Evolutionary conservation across 2,888 invertebrate genomes (phyloP).

Genomic region (Steromphala cineraria): DNA sequence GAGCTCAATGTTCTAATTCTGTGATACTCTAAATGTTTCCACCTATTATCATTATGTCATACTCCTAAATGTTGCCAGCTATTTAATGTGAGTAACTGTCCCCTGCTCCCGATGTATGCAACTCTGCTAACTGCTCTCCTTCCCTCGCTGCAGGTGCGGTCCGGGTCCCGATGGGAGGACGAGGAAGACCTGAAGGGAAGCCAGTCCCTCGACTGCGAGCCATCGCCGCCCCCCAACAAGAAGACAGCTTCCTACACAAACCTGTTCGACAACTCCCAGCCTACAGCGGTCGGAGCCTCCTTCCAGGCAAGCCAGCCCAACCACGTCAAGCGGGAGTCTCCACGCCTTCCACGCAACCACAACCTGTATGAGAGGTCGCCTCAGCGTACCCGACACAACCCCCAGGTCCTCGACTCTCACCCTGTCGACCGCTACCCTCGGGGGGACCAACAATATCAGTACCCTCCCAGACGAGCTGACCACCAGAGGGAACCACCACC

Average conservation of each 20-base stretch:
- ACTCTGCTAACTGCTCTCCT: neutral
- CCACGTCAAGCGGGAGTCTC: conserved; percentile 28
- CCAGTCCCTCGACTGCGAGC: conserved; percentile 56
- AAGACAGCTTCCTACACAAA: conserved; percentile 68
- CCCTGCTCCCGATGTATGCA: too few species aligned
- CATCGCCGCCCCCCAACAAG: conserved; percentile 52
- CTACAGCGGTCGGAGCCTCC: conserved; percentile 51
- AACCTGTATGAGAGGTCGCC: conserved; percentile 31
- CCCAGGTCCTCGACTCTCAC: conserved; percentile 27
- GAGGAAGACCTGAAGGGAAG: conserved; percentile 54
- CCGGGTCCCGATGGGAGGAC: conserved; percentile 48
- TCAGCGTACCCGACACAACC: conserved; percentile 40
- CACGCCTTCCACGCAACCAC: conserved; percentile 23
- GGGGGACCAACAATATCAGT: conserved; percentile 24
- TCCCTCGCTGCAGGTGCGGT: neutral
- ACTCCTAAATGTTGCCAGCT: too few species aligned
- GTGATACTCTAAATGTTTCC: too few species aligned
- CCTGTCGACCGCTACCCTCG: conserved; percentile 39
- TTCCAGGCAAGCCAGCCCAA: conserved; percentile 34
- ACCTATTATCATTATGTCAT: too few species aligned
- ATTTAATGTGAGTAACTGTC: too few species aligned
- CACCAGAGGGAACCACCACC: neutral
- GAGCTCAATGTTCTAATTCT: too few species aligned
- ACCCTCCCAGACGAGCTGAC: neutral
- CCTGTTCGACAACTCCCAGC: conserved; percentile 65